Percentiles rank a stretch among this genome's conserved stretches.
phyloP scores from a whole-genome alignment of 2,797 vertebrate genomes.

The Balearica regulorum region DNA sequence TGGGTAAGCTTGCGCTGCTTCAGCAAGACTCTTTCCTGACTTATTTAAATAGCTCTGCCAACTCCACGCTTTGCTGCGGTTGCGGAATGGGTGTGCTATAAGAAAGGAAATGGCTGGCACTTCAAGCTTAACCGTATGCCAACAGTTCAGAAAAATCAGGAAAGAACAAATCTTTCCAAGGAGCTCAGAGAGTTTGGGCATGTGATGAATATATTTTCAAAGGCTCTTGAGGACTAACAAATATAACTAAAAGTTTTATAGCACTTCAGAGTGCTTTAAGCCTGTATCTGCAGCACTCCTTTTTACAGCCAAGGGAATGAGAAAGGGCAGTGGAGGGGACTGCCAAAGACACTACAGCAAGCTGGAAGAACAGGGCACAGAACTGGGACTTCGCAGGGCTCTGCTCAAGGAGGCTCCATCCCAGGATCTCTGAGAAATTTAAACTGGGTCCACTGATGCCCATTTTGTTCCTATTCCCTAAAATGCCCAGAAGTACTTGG shows the following conservation, averaged over 20 bases:
- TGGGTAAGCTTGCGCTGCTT: not conserved
- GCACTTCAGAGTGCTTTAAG: not conserved
- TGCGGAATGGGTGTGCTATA: not conserved
- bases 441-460: not conserved
- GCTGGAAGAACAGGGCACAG: not conserved
- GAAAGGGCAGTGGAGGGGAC: not conserved
- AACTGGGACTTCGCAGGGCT: not conserved
- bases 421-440: not conserved
- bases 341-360: not conserved
- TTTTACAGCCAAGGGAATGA: not conserved
- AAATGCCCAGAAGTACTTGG: not conserved
- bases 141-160: not conserved
- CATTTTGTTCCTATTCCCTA: not conserved
- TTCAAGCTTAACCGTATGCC: not conserved
- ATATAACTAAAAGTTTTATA: not conserved
- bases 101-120: constrained; percentile 4
- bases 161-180: constrained; percentile 8
- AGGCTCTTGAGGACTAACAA: not conserved
- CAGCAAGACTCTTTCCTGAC: not conserved
- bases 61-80: not conserved
- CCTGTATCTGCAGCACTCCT: not conserved
- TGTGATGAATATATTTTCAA: not conserved
- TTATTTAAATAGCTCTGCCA: constrained; percentile 14
- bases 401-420: not conserved
- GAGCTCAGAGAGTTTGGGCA: not conserved